A percentile compares a stretch with the other conserved stretches of the same genome.
These are phyloP conservation scores for Ichneumoninae sp. DNA, from an alignment of 2,888 invertebrate genomes.

Conservation along the genomic window DNA sequence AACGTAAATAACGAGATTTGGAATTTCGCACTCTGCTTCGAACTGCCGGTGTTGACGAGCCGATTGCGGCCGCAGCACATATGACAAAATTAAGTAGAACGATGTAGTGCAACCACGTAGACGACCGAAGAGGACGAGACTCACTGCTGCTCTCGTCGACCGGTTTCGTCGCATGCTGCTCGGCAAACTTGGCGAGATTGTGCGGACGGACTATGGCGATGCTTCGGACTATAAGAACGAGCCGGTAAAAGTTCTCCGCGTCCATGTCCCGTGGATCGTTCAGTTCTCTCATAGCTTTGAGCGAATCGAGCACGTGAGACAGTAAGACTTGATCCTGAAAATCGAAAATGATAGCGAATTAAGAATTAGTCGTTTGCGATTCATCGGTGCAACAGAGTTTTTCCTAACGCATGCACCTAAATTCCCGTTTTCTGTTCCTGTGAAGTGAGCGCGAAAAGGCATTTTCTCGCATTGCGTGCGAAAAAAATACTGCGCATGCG, in stretches of 20 bases:
- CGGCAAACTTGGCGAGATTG: constrained; percentile 90
- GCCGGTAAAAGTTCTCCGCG: constrained; percentile 95
- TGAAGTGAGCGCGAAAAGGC: too few relatives aligned
- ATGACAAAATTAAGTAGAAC: not conserved
- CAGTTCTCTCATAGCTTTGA: constrained; percentile 88
- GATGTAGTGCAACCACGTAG: not conserved
- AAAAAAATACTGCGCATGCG: too few relatives aligned
- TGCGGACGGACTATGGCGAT: constrained; percentile 94
- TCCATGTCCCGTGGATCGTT: constrained; percentile 90
- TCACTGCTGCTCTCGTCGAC: constrained; percentile 80
- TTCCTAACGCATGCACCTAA: too few relatives aligned
- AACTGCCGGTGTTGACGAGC: too few relatives aligned
- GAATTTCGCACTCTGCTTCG: too few relatives aligned
- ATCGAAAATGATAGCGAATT: not conserved
- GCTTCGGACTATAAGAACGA: constrained; percentile 93
- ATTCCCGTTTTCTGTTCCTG: too few relatives aligned
- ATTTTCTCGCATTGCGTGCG: too few relatives aligned
- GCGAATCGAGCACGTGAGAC: constrained; percentile 89
- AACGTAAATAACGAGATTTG: too few relatives aligned
- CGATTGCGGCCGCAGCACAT: not conserved
- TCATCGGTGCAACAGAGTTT: too few relatives aligned
- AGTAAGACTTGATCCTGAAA: constrained; percentile 93
- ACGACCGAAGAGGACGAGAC: constrained; percentile 44
- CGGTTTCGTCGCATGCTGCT: constrained; percentile 86
- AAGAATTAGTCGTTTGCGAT: not conserved